phyloP scores from a whole-genome alignment of 92 coral and sea anemone genomes.

The Umimayanthus chanpuru region DNA sequence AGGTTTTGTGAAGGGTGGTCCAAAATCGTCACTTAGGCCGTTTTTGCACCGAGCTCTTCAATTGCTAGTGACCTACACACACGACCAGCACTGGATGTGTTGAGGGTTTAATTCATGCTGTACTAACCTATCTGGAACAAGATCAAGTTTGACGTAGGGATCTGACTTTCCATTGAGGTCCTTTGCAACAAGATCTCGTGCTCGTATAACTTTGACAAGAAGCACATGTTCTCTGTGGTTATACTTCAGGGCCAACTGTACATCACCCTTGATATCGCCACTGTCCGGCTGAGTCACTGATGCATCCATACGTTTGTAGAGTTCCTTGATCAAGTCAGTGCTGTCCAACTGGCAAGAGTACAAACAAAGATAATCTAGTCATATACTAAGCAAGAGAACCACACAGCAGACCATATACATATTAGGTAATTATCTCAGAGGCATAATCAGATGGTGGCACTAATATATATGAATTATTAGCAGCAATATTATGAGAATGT shows the following conservation, averaged over 20 bases:
- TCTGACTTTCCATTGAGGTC: slow-evolving; percentile 96
- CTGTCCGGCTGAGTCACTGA: slow-evolving; percentile 89
- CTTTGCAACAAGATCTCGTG: slow-evolving; percentile 90
- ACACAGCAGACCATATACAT: too few species aligned
- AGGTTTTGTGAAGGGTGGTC: too few species aligned
- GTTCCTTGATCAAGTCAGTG: slow-evolving; percentile 90
- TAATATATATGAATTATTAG: too few species aligned
- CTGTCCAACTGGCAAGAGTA: slow-evolving; percentile 73
- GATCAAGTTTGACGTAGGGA: slow-evolving; percentile 87
- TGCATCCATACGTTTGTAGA: slow-evolving; percentile 96
- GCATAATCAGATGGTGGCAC: too few species aligned
- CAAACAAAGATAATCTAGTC: not conserved
- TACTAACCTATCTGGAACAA: slow-evolving; percentile 87
- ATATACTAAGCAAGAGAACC: not conserved
- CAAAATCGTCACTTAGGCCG: too few species aligned
- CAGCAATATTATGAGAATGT: too few species aligned
- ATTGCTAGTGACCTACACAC: too few species aligned
- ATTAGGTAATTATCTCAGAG: too few species aligned
- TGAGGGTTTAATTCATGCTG: not conserved
- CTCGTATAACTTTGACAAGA: slow-evolving; percentile 87
- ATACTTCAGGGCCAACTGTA: slow-evolving; percentile 85
- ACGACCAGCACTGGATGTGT: too few species aligned
- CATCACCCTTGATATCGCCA: slow-evolving; percentile 91
- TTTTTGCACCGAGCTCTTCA: too few species aligned
- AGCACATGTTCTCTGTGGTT: slow-evolving; percentile 81